Evolutionary conservation across 2,888 invertebrate species (phyloP).

Genomic region (Synanthedon formicaeformis): DNA sequence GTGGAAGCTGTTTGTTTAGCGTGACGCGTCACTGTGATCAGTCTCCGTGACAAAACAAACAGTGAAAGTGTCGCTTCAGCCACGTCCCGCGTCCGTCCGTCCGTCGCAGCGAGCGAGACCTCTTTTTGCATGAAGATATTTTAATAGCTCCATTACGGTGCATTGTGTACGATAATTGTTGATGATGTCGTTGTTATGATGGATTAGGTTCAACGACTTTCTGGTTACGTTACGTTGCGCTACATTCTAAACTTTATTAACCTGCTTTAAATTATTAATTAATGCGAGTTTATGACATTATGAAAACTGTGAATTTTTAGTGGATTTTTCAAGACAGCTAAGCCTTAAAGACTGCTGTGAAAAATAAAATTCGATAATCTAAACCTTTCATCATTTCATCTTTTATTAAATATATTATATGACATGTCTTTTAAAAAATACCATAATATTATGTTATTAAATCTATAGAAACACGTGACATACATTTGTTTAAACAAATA

Average conservation of each 20-base stretch:
- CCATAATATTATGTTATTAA: too few relatives aligned
- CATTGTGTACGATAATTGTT: slow-evolving; percentile 31
- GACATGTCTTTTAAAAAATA: too few relatives aligned
- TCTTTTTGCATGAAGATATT: slow-evolving; percentile 45
- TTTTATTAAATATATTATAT: too few relatives aligned
- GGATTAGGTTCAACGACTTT: slow-evolving; percentile 25
- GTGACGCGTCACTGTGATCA: slow-evolving; percentile 7
- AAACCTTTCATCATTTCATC: too few relatives aligned
- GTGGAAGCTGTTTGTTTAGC: slow-evolving; percentile 2
- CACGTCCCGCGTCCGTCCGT: slow-evolving; percentile 18
- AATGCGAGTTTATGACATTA: too few relatives aligned
- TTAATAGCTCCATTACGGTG: slow-evolving; percentile 32
- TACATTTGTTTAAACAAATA: background rate
- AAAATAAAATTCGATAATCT: too few relatives aligned
- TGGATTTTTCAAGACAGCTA: too few relatives aligned
- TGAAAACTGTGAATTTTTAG: too few relatives aligned
- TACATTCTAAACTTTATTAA: too few relatives aligned
- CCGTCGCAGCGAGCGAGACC: slow-evolving; percentile 23
- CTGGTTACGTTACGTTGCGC: slow-evolving; percentile 6
- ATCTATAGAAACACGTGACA: too few relatives aligned
- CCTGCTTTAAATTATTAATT: too few relatives aligned
- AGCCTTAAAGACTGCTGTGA: too few relatives aligned
- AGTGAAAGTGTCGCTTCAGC: slow-evolving; percentile 51
- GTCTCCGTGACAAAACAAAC: slow-evolving; percentile 43
- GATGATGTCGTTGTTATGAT: slow-evolving; percentile 15